Evolutionary conservation across 1,140 invertebrate genomes (phyloP).

Genomic region (Hycleus phaleratus): DNA sequence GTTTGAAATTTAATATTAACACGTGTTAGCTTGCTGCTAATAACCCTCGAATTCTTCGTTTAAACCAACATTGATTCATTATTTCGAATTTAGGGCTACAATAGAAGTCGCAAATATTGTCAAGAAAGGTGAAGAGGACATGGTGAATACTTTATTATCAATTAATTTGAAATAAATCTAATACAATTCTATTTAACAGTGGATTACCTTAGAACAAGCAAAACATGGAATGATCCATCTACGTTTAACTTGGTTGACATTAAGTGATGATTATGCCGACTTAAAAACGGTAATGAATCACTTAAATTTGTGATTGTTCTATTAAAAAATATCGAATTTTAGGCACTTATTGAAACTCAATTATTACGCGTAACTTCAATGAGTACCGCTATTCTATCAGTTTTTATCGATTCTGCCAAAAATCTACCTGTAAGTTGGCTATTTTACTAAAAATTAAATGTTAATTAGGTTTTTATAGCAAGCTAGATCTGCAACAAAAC

Average conservation of each 20-base stretch:
- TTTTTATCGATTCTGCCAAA: constrained; percentile 84
- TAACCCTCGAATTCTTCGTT: too few species aligned
- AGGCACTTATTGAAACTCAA: constrained; percentile 71
- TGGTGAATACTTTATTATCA: constrained; percentile 42
- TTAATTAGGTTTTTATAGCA: constrained; percentile 43
- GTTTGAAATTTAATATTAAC: too few species aligned
- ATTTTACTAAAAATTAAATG: neutral
- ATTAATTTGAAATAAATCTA: neutral
- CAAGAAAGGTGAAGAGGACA: constrained; percentile 58
- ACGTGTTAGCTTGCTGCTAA: too few species aligned
- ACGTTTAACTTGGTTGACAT: constrained; percentile 76
- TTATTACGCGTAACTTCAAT: constrained; percentile 64
- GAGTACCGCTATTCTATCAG: constrained; percentile 68
- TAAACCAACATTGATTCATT: neutral
- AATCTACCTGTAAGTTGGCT: constrained; percentile 71
- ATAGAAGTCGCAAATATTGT: constrained; percentile 58
- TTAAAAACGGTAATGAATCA: constrained; percentile 60
- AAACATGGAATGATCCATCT: constrained; percentile 89
- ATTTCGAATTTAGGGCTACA: constrained; percentile 35
- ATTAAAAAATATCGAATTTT: constrained; percentile 19
- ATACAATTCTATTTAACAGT: constrained; percentile 49
- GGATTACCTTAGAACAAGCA: constrained; percentile 87
- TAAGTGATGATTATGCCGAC: constrained; percentile 63
- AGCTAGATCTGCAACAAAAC: constrained; percentile 57
- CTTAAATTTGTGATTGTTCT: constrained; percentile 2